These are phyloP conservation scores for Bombus cullumanus DNA, from an alignment of 1,140 invertebrate genomes.

Conservation along the genomic window DNA sequence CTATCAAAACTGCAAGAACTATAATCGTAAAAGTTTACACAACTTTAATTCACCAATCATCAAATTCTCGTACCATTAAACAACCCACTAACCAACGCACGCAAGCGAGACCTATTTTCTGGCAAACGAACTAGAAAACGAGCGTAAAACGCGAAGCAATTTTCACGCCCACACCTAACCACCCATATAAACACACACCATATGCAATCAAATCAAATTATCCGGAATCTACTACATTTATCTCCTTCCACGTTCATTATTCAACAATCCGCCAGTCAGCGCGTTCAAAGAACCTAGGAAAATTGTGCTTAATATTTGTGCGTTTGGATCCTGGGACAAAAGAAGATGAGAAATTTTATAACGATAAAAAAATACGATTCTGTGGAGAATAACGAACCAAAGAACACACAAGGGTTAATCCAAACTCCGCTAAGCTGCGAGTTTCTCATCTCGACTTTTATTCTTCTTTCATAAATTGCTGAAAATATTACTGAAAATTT, in stretches of 20 bases:
- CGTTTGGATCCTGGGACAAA: not conserved
- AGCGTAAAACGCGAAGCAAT: slow-evolving; percentile 28
- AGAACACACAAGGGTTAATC: too few relatives aligned
- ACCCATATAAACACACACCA: not conserved
- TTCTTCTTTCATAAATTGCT: too few relatives aligned
- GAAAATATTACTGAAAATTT: too few relatives aligned
- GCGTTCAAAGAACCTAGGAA: not conserved
- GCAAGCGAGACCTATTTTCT: slow-evolving; percentile 15
- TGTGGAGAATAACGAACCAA: too few relatives aligned
- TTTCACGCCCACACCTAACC: slow-evolving; percentile 2
- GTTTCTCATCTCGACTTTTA: too few relatives aligned
- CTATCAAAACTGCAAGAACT: not conserved
- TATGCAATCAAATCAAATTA: slow-evolving; percentile 18
- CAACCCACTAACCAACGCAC: not conserved
- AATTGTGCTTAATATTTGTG: too few relatives aligned
- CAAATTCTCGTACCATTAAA: slow-evolving; percentile 5
- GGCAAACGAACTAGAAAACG: slow-evolving; percentile 13
- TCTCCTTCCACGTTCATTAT: not conserved
- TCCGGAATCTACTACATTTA: not conserved
- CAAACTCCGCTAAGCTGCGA: too few relatives aligned
- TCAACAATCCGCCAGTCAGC: not conserved
- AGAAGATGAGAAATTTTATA: not conserved
- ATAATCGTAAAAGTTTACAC: slow-evolving; percentile 7
- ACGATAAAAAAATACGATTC: not conserved
- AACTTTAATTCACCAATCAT: slow-evolving; percentile 8